Evolutionary conservation across 2,113 vertebrate species (phyloP).

Genomic region (Aptenodytes forsteri): DNA sequence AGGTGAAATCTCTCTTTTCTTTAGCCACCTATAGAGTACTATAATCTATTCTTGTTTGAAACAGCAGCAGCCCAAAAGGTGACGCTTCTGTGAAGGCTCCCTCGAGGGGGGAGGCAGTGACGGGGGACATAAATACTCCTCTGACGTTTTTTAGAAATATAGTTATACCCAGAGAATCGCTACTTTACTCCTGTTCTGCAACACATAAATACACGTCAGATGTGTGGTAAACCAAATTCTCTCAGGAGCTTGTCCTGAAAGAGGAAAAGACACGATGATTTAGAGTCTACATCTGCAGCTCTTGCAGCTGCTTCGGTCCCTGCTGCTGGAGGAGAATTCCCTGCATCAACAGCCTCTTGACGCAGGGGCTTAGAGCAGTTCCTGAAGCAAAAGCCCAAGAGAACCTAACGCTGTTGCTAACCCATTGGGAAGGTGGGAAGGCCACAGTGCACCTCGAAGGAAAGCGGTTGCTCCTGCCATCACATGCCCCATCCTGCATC

Average conservation of each 20-base stretch:
- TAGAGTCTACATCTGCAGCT: slow-evolving; percentile 56
- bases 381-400: background rate
- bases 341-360: background rate
- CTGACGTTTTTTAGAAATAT: slow-evolving; percentile 45
- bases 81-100: background rate
- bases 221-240: slow-evolving; percentile 46
- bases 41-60: background rate
- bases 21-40: background rate
- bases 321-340: slow-evolving; percentile 24
- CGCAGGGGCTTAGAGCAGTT: background rate
- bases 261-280: slow-evolving; percentile 62
- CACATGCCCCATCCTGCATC: background rate
- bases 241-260: slow-evolving; percentile 64
- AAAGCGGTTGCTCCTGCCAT: background rate
- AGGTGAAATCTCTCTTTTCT: background rate
- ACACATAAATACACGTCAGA: slow-evolving; percentile 53
- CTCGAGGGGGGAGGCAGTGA: background rate
- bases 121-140: background rate
- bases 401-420: rapidly evolving
- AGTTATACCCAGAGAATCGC: background rate
- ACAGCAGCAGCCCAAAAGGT: background rate
- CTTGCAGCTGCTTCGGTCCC: slow-evolving; percentile 24
- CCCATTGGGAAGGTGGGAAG: background rate
- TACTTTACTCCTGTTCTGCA: slow-evolving; percentile 30
- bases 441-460: background rate